phyloP scores from a whole-genome alignment of 2,113 vertebrate genomes.

The Columbina picui region DNA sequence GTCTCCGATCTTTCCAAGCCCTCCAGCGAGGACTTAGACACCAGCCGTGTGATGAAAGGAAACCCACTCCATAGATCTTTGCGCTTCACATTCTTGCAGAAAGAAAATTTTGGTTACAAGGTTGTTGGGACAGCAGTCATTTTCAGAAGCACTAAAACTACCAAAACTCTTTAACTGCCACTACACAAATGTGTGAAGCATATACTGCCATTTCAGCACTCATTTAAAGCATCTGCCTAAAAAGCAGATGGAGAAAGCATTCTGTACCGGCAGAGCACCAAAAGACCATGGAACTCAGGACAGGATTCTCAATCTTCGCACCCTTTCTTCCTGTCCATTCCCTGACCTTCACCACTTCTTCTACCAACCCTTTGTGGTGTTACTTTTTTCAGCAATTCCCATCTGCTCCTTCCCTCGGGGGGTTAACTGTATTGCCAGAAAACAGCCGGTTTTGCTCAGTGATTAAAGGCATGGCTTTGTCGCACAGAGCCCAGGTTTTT shows the following conservation, averaged over 20 bases:
- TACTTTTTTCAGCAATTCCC: not conserved
- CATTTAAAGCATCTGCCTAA: not conserved
- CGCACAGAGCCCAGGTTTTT: accelerated
- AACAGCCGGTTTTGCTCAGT: not conserved
- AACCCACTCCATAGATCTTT: accelerated
- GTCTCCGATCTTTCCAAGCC: not conserved
- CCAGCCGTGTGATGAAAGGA: accelerated
- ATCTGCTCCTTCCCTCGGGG: not conserved
- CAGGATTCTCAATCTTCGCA: not conserved
- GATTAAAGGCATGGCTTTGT: not conserved
- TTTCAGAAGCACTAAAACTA: not conserved
- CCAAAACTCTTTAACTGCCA: not conserved
- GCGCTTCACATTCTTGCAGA: not conserved
- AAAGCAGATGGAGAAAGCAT: not conserved
- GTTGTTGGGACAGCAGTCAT: not conserved
- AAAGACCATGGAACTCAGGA: accelerated
- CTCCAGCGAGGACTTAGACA: not conserved
- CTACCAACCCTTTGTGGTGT: accelerated
- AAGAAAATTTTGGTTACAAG: not conserved
- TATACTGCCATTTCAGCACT: not conserved
- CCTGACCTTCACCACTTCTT: not conserved
- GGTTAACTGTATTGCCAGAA: not conserved
- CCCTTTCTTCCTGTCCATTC: not conserved
- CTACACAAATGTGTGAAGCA: not conserved
- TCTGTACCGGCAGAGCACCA: not conserved